Base-by-base conservation (phyloP, 2,888 invertebrate genomes). In the Ophioninae sp. region DNA sequence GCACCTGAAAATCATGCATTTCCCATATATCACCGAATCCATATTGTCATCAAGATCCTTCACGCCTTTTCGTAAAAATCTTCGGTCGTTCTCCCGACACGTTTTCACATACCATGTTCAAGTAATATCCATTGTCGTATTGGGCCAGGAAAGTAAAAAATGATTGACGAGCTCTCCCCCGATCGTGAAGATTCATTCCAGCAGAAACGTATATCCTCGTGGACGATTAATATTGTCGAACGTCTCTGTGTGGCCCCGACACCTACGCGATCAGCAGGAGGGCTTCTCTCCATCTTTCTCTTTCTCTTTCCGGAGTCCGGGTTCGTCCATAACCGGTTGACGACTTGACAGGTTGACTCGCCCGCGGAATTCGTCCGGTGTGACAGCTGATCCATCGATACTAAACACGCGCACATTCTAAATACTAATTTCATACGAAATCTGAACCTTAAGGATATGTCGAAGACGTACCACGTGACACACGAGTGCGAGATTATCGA, bases 161-260 rank as follows among this genome's bases (percentile, higher is more conserved):
- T 85, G 85, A 85, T 85, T 85, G 83, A 85, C 83, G 85, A 85
- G 80, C 82, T 72, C 77, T 77, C 68, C 69, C 77, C 59, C 72
- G 58, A 41, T 76, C 69, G 65, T 41, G 68, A 81, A 69, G 77
- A 74, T 68, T 73, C 76, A 67, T 65, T 67, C 78, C 67, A 59
- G 59, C 71, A 30, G 67, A 22, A 63, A 13, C 51, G 59, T 22
- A 78, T 69, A 58, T 30, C 61, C 65, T 82, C 79, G 64, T 75
- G 77, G 83, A 86, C 87, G 88, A 90, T 89, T 89, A 89, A 89
- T 89, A 89, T 90, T 84, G 84, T 86, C 79, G 85, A 82, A 82
- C 85, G 79, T 79, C 76, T 81, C 78, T 83, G 84, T 79, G 86
- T 72, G 85, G 84, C 85, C 85, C 82, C 85, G 85, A 90, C 90